Base-by-base conservation (phyloP, 2,888 invertebrate species). In the Tetranychus piercei region DNA sequence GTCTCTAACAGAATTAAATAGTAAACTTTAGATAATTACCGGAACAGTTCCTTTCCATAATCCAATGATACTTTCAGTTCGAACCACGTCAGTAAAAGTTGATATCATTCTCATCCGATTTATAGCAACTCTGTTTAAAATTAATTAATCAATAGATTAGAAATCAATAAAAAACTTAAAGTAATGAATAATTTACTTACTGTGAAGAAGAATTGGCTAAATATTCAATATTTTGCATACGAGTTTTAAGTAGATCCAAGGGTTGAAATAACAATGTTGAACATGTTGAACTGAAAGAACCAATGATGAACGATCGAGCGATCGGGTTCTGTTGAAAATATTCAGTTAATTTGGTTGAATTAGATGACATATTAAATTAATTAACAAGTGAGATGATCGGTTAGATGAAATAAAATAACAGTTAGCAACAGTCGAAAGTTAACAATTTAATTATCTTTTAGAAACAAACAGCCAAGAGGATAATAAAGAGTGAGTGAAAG, bases 221-320 rank as follows among this genome's bases (percentile, higher is more conserved):
- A 23, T 69, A 69, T 34, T 34, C 9, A 23, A 23, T n/a, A 69
- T 69, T 69, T 82, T 93, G 93, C 43, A 93, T 85, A 78, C 92
- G 86, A 1, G 93, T 94, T 84, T 94, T 94, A 77, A 93, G 88
- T 78, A 94, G 85, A 82, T 94, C 93, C 82, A 94, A 82, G 5
- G 93, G 94, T 84, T 93, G 93, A 83, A 93, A 92, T 75, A 93
- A 84, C 78, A 93, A 86, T 3, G 93, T 91, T 74, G 93, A 92
- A 83, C 90, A 90, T 20, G 92, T 91, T 75, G 92, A 92, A 75
- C 92, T 92, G 80, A 92, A 87, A 23, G 92, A 90, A 43, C 94
- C 93, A 78, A 91, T 91, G 79, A 92, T 83, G 83, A 93, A 92
- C 77, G 92, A 90, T 83, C 91, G 92, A 77, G 92, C 82, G 78